Percentiles rank a stretch among this genome's conserved stretches.
Evolutionary conservation across 2,113 vertebrate genomes (phyloP).

Genomic region (Motacilla tschutschensis): DNA sequence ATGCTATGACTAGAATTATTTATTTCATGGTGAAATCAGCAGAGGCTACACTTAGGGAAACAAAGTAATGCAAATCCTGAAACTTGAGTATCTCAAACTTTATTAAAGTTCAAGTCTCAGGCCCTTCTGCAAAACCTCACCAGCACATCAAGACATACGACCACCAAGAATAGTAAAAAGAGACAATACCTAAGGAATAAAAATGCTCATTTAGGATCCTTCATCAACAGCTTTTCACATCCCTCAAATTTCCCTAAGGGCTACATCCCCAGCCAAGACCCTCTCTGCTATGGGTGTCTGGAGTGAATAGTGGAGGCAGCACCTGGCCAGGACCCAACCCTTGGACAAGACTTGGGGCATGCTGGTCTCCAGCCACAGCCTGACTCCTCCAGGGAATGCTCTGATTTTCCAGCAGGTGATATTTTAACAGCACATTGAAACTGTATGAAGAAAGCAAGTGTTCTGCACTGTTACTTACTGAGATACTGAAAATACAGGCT

Average conservation of each 20-base stretch:
- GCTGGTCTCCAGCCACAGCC: neutral
- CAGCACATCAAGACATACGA: neutral
- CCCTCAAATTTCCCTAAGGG: neutral
- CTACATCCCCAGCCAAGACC: neutral
- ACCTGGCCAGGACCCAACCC: neutral
- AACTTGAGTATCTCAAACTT: neutral
- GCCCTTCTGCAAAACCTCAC: neutral
- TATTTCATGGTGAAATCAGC: neutral
- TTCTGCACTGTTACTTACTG: neutral
- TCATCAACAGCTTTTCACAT: neutral
- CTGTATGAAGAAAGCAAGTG: neutral
- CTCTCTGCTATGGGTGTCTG: neutral
- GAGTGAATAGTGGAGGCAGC: accelerated
- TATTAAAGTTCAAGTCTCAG: neutral
- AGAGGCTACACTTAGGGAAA: neutral
- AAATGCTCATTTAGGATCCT: neutral
- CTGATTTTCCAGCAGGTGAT: neutral
- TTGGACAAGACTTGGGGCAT: accelerated
- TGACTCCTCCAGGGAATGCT: neutral
- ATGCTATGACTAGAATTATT: neutral
- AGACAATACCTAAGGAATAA: neutral
- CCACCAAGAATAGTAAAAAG: neutral
- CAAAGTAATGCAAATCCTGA: neutral
- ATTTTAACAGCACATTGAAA: neutral
- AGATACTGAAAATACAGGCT: neutral